These are phyloP conservation scores for Octopus sinensis DNA, from an alignment of 1,140 invertebrate species.

Conservation along the genomic window DNA sequence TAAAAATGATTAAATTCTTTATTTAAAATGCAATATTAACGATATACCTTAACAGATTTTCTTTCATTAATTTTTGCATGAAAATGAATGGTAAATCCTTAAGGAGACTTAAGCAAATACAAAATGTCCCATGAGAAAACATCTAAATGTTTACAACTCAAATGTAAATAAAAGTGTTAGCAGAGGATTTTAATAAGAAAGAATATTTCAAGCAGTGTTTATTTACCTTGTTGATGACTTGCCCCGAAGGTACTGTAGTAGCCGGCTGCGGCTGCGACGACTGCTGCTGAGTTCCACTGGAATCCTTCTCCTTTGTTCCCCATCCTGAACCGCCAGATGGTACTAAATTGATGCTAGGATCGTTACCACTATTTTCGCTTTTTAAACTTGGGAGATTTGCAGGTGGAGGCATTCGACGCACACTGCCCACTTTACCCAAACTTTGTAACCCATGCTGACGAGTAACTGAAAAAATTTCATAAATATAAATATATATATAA, in stretches of 20 bases:
- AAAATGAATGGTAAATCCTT: no score
- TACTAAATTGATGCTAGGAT: constrained; percentile 72
- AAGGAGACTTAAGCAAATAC: no score
- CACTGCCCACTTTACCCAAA: constrained; percentile 93
- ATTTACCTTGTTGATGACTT: constrained; percentile 41
- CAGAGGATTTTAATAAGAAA: background rate
- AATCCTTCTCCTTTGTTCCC: constrained; percentile 63
- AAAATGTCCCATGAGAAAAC: no score
- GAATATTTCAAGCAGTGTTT: background rate
- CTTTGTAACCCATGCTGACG: constrained; percentile 98
- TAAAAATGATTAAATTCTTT: no score
- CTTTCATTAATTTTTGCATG: no score
- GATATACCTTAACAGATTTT: no score
- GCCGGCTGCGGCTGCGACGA: constrained; percentile 53
- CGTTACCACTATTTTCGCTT: constrained; percentile 80
- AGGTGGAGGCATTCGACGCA: constrained; percentile 82
- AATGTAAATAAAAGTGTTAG: background rate
- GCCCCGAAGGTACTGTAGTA: constrained; percentile 49
- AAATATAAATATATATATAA: constrained; percentile 9
- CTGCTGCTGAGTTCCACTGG: constrained; percentile 48
- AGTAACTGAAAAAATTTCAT: constrained; percentile 64
- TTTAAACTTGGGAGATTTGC: constrained; percentile 96
- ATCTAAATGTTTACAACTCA: background rate
- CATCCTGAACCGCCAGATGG: constrained; percentile 72
- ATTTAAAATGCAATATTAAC: no score